These are phyloP conservation scores for Thymelicus acteon DNA, from an alignment of 2,888 invertebrate species.

Conservation along the genomic window DNA sequence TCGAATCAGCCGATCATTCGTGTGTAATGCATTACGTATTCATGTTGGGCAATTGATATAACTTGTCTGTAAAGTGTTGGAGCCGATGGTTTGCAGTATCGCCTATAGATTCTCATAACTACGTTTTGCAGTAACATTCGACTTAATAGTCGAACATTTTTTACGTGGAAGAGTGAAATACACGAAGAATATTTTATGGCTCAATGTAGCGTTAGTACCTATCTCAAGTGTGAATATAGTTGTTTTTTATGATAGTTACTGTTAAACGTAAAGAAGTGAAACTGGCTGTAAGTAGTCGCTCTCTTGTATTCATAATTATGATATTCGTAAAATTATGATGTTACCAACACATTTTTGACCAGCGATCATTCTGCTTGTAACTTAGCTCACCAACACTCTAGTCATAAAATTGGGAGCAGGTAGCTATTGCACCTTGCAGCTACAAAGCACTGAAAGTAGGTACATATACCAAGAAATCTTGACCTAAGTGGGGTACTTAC, in stretches of 20 bases:
- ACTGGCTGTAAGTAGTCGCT: not conserved
- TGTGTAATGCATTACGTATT: constrained; percentile 73
- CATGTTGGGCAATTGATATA: constrained; percentile 77
- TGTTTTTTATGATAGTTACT: no score
- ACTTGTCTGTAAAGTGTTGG: constrained; percentile 56
- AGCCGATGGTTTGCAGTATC: constrained; percentile 46
- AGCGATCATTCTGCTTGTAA: no score
- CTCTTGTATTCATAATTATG: no score
- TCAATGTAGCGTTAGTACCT: not conserved
- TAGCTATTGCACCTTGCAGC: no score
- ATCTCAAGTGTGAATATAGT: not conserved
- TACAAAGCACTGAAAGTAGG: no score
- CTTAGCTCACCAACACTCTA: no score
- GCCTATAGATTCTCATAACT: constrained; percentile 29
- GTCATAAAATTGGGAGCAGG: no score
- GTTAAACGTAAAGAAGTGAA: not conserved
- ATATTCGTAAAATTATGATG: no score
- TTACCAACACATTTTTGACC: no score
- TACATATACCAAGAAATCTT: no score
- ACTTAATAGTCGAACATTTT: constrained; percentile 28
- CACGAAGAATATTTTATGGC: not conserved
- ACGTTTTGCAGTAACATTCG: constrained; percentile 24
- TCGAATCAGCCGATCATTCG: constrained; percentile 69
- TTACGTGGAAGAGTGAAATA: constrained; percentile 10
- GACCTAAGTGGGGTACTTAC: no score